phyloP scores from a whole-genome alignment of 1,140 invertebrate genomes.

The Cotesia vestalis region DNA sequence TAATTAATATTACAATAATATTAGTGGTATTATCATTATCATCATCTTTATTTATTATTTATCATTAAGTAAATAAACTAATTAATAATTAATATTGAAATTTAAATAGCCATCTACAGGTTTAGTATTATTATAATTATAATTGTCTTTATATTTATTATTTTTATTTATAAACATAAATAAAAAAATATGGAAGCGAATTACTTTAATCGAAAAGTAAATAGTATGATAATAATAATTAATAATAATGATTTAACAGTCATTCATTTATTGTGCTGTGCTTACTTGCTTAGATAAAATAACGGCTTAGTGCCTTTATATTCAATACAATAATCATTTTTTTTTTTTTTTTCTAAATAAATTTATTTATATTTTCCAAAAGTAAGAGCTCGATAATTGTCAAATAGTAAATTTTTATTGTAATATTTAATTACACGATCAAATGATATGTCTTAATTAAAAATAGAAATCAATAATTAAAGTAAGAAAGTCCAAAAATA shows the following conservation, averaged over 20 bases:
- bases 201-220: too few relatives aligned
- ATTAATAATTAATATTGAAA: conserved; percentile 44
- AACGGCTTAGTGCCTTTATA: background rate
- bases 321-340: conserved; percentile 28
- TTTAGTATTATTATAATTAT: conserved; percentile 45
- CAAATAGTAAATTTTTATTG: too few relatives aligned
- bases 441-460: too few relatives aligned
- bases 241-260: too few relatives aligned
- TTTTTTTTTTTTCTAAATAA: background rate
- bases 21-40: conserved; percentile 55
- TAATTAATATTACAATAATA: conserved; percentile 64
- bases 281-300: too few relatives aligned
- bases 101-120: conserved; percentile 4
- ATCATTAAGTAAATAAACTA: conserved; percentile 63
- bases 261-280: too few relatives aligned
- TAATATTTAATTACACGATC: too few relatives aligned
- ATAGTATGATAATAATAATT: too few relatives aligned
- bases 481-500: too few relatives aligned
- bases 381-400: too few relatives aligned
- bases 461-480: too few relatives aligned
- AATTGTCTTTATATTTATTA: conserved; percentile 38
- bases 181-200: background rate
- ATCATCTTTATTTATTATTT: conserved; percentile 57
- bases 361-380: too few relatives aligned
- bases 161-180: conserved; percentile 2